These are phyloP conservation scores for Molanna angustata DNA, from an alignment of 2,888 invertebrate species.

Conservation along the genomic window DNA sequence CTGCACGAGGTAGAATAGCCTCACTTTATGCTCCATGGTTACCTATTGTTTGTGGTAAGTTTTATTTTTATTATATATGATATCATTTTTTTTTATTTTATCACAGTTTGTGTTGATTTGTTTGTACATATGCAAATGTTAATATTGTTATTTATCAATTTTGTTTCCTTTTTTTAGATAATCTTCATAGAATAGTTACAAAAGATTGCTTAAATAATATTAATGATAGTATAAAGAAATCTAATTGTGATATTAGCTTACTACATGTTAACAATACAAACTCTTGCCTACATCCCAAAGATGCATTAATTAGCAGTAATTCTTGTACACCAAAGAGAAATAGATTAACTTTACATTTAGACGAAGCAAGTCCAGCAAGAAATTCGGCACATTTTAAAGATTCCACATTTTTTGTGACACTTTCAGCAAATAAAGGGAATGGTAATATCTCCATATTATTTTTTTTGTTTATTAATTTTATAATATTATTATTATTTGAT, in stretches of 20 bases:
- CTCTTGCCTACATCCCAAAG: conserved; percentile 37
- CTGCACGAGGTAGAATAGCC: conserved; percentile 82
- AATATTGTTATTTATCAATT: conserved; percentile 6
- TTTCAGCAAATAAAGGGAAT: conserved; percentile 52
- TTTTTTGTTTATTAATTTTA: conserved; percentile 12
- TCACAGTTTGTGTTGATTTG: no score
- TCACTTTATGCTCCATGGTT: conserved; percentile 91
- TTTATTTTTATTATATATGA: no score
- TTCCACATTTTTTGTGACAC: conserved; percentile 50
- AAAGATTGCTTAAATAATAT: conserved; percentile 44
- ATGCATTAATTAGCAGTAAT: conserved; percentile 40
- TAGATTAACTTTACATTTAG: conserved; percentile 70
- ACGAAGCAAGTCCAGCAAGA: conserved; percentile 63
- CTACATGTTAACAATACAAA: conserved; percentile 30
- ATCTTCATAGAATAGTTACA: conserved; percentile 67
- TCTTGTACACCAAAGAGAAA: conserved; percentile 57
- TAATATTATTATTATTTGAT: no score
- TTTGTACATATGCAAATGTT: no score
- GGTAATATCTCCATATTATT: conserved; percentile 9
- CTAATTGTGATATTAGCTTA: conserved; percentile 46
- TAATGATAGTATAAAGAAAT: conserved; percentile 35
- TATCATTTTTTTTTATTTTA: no score
- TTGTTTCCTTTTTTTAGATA: conserved; percentile 54
- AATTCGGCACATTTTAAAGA: conserved; percentile 76
- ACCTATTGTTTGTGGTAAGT: conserved; percentile 63